Percentiles rank a stretch among this genome's conserved stretches.
Conservation (phyloP, 2,797 vertebrate genomes). For the Prunella strophiata region DNA sequence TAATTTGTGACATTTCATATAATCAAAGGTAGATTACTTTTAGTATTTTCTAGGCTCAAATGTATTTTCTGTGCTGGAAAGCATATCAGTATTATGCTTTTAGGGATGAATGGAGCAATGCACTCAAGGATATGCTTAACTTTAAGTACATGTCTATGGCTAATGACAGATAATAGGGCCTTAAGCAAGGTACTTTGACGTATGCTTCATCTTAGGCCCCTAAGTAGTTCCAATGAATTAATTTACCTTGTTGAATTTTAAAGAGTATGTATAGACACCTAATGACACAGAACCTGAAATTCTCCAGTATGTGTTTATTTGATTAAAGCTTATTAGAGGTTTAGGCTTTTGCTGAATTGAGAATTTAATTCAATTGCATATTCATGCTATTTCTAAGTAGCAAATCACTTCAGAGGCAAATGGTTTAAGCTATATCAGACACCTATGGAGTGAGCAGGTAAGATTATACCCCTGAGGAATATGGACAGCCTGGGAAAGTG, state of each 20-base stretch:
- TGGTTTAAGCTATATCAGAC: background rate
- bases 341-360: background rate
- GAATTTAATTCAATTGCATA: constrained; percentile 18
- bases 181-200: background rate
- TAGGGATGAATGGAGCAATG: background rate
- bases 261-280: background rate
- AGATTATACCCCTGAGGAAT: background rate
- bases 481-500: background rate
- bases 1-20: background rate
- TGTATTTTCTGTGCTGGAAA: background rate
- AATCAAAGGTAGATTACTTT: background rate
- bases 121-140: background rate
- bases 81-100: background rate
- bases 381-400: background rate
- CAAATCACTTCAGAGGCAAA: background rate
- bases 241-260: background rate
- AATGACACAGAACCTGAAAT: background rate
- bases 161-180: background rate
- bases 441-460: background rate
- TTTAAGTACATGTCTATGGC: background rate
- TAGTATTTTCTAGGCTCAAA: background rate
- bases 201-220: background rate
- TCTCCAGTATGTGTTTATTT: background rate
- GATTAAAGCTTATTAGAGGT: background rate
- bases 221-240: background rate